Conservation (phyloP, 2,888 invertebrate species). For the Diadegma fenestrale region DNA sequence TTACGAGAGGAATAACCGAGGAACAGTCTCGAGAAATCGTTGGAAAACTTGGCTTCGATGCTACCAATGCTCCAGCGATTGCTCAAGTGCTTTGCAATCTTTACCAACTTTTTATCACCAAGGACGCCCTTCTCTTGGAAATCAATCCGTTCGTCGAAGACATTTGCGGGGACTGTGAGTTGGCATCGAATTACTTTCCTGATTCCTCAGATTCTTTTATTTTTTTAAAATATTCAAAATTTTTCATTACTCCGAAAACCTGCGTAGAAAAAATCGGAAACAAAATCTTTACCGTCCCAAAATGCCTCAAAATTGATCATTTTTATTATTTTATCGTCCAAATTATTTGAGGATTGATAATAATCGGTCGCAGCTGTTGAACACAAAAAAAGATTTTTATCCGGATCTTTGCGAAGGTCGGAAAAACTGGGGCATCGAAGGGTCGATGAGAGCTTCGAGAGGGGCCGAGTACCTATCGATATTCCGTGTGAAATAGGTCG, state of each 20-base stretch:
- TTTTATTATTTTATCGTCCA: background rate
- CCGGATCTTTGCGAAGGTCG: background rate
- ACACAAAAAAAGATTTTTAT: background rate
- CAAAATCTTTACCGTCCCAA: background rate
- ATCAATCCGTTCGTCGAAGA: constrained; percentile 98
- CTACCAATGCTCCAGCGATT: constrained; percentile 88
- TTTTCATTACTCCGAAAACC: background rate
- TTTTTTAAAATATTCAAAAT: too few relatives aligned
- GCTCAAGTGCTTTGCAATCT: constrained; percentile 92
- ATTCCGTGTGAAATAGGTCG: constrained; percentile 2
- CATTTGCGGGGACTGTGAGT: constrained; percentile 90
- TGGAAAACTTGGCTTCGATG: constrained; percentile 90
- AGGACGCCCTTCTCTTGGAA: constrained; percentile 96
- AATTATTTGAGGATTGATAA: background rate
- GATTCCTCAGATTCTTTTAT: too few relatives aligned
- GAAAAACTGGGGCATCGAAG: background rate
- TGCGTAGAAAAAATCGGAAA: too few relatives aligned
- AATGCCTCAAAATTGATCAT: background rate
- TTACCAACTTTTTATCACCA: constrained; percentile 94
- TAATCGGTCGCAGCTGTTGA: background rate
- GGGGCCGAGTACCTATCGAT: constrained; percentile 1
- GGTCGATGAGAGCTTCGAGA: background rate
- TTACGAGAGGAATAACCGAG: constrained; percentile 90
- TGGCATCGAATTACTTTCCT: too few relatives aligned
- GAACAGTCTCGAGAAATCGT: constrained; percentile 91